Percentiles rank a stretch among this genome's conserved stretches.
Evolutionary conservation across 2,797 vertebrate genomes (phyloP).

Genomic region (Xiphophorus birchmanni): DNA sequence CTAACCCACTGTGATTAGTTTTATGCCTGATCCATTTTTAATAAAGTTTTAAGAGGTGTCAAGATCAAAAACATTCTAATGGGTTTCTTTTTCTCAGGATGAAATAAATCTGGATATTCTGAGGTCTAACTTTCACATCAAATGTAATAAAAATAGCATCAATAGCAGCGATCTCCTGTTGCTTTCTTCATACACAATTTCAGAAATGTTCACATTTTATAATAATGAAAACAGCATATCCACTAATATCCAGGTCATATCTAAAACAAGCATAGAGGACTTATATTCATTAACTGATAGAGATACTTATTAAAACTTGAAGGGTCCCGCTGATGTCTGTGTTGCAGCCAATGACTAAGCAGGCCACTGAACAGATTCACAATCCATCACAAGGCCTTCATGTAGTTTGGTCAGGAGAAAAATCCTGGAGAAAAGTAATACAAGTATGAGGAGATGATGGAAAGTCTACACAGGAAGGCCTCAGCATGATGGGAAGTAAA

Average conservation of each 20-base stretch:
- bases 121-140: background rate
- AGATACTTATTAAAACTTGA: background rate
- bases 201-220: background rate
- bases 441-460: background rate
- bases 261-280: background rate
- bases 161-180: background rate
- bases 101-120: background rate
- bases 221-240: background rate
- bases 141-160: background rate
- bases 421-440: background rate
- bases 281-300: background rate
- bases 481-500: background rate
- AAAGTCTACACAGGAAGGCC: background rate
- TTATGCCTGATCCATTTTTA: constrained; percentile 1
- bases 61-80: background rate
- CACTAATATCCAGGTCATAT: background rate
- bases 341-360: background rate
- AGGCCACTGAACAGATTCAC: background rate
- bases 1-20: constrained; percentile 4
- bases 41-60: constrained; percentile 1
- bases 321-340: background rate
- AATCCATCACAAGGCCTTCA: background rate
- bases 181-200: background rate
- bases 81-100: background rate
- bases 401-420: background rate